Conservation (phyloP, 2,113 vertebrate species). For the Catharus bicknelli region DNA sequence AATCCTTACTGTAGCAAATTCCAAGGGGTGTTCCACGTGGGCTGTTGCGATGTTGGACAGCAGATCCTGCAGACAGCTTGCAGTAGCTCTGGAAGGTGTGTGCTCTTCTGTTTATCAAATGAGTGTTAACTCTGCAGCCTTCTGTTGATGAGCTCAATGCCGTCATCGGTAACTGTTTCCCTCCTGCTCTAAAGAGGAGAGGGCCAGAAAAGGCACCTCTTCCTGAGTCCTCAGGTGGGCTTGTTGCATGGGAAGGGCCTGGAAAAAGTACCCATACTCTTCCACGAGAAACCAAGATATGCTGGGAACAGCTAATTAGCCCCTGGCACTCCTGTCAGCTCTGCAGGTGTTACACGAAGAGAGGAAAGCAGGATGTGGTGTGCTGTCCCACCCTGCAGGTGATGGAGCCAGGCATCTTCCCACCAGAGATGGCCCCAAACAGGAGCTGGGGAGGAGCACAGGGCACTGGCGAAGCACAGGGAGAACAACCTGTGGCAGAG, state of each 20-base stretch:
- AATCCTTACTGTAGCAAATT: background rate
- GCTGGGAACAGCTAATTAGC: background rate
- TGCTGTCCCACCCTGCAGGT: background rate
- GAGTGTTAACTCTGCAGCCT: constrained; percentile 35
- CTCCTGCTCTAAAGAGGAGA: background rate
- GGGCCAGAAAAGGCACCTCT: background rate
- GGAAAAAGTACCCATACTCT: background rate
- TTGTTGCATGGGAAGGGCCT: background rate
- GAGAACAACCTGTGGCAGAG: background rate
- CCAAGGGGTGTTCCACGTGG: background rate
- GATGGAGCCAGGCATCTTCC: background rate
- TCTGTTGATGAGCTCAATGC: constrained; percentile 49
- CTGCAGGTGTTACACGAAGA: background rate
- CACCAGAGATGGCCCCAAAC: accelerated
- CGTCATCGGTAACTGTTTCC: background rate
- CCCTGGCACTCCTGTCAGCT: background rate
- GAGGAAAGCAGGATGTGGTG: background rate
- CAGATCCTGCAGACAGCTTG: constrained; percentile 33
- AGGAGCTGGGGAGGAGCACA: background rate
- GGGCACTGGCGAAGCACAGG: accelerated
- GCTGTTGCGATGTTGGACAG: background rate
- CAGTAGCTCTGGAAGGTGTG: constrained; percentile 43
- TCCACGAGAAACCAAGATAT: background rate
- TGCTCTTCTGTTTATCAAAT: constrained; percentile 8
- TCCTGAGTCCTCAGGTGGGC: background rate